Base-by-base conservation (phyloP, 2,797 vertebrate genomes). In the Scolopax bukidnonensis region DNA sequence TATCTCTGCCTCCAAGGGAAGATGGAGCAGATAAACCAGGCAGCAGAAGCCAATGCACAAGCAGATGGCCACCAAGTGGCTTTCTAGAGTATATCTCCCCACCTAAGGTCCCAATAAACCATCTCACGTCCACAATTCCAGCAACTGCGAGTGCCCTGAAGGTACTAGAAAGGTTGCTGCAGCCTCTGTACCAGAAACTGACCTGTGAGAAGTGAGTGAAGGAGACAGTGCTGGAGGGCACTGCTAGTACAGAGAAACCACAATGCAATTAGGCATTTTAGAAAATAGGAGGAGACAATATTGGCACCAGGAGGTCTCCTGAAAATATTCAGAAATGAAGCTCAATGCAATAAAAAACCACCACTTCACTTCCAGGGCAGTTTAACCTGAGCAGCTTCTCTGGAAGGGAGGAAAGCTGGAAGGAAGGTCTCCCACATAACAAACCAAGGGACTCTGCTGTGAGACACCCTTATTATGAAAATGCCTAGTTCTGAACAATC, bases 291-390 rank as follows among this genome's bases (percentile, higher is more conserved):
- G 38, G 32, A 86, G 47, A 57, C 9, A 57, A 28, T 81, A 30
- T 10, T 36, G 45, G 28, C 78, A 74, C 11, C 1, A 1, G 13
- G 12, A 90, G 6, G 7, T 36, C 36, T 70, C 9, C 84, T 57
- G 24, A 81, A 93, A 94, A 83, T n/a, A 10, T 50, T 88, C 38
- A 79, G 67, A 89, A 88, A 92, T 50, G 2, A 91, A 91, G n/a
- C 6, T 56, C 21, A 38, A 7, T 24, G 28, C 38, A n/a, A 54
- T 51, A 87, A 1, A 6, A 75, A 8, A 36, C 36, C 36, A 8
- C 36, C 36, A 36, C 40, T 84, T 75, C 12, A 36, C 14, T 67
- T 93, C 33, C 54, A 79, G 75, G n/a, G 28, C 28, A 86, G 20
- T 60, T 91, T 79, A 89, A 83, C 17, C 3, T 1, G 11, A 91